Percentiles rank a stretch among this genome's conserved stretches.
These are phyloP conservation scores for Anguilla rostrata DNA, from an alignment of 2,113 vertebrate species.

Conservation along the genomic window DNA sequence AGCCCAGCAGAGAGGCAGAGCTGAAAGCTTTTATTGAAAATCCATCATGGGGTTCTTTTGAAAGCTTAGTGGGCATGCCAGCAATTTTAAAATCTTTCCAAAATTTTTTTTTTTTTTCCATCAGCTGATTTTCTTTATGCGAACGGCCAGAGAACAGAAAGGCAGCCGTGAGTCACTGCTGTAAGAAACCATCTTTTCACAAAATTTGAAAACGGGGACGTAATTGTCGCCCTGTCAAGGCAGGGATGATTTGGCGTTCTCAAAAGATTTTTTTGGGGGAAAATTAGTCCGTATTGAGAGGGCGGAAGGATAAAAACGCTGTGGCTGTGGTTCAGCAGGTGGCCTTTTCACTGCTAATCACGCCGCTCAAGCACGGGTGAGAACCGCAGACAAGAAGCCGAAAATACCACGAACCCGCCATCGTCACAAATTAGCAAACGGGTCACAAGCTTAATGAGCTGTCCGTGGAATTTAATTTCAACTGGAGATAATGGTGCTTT, in stretches of 20 bases:
- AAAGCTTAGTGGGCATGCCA: neutral
- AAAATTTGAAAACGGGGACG: neutral
- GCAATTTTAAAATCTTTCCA: neutral
- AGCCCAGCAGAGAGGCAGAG: neutral
- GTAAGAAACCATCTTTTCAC: neutral
- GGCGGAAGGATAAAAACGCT: neutral
- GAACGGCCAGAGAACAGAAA: neutral
- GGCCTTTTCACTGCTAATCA: too few species aligned
- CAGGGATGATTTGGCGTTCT: neutral
- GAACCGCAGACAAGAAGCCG: too few species aligned
- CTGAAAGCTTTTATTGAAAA: neutral
- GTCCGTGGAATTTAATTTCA: too few species aligned
- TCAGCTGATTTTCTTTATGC: neutral
- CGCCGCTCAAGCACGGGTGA: too few species aligned
- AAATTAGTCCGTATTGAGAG: neutral
- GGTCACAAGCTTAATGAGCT: too few species aligned
- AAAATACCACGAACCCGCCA: too few species aligned
- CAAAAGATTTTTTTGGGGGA: neutral
- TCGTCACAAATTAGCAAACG: too few species aligned
- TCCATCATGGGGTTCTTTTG: neutral
- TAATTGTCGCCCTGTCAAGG: neutral
- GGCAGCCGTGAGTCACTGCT: neutral
- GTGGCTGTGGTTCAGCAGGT: neutral
- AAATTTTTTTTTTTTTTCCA: neutral
- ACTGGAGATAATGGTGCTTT: too few species aligned